Evolutionary conservation across 2,113 vertebrate species (phyloP), one percentile per base, ranked within the genome.

Genomic region (Albula glossodonta): DNA sequence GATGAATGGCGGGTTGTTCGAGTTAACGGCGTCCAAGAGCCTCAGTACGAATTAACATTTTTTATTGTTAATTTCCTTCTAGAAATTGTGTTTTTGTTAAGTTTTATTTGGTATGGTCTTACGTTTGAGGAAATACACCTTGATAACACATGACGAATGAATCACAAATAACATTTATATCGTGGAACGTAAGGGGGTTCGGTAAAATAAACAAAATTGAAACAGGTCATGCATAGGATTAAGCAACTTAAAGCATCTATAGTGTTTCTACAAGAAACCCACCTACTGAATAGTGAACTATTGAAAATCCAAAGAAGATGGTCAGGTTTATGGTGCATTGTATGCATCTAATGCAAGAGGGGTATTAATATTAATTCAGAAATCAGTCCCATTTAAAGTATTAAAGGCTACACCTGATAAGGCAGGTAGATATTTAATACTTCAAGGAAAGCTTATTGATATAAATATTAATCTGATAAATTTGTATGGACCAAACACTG

Each of bases 201-300:
- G 53, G 81, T n/a, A 83, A 60, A 83, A 22, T 56, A 57, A n/a
- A 7, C 51, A n/a, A 83, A 57, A 83, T n/a, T 83, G 31, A 83
- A 83, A 83, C 81, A 83, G 81, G 81, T 83, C 53, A 83, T 83
- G 81, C 51, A n/a, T 25, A 83, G 81, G 31, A 19, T 83, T 41
- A 82, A 82, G 15, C 81, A 83, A 83, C 52, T 83, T 41, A 56
- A 83, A 83, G 51, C 81, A 31, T 56, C 81, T 57, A 57, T 83
- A 31, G 53, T 60, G 77, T 83, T 60, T 41, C 31, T 83, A 83
- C 81, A 83, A 83, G 81, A 83, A 60, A 57, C 81, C n/a, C 81
- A 82, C 52, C 53, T 82, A 82, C 22, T 82, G n/a, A 51, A 50
- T 52, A 82, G 19, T 52, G 51, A 53, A 25, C 22, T 82, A 82